Evolutionary conservation across 2,797 vertebrate genomes (phyloP), one percentile per base, ranked within the genome.

Genomic region (Pangasius djambal): DNA sequence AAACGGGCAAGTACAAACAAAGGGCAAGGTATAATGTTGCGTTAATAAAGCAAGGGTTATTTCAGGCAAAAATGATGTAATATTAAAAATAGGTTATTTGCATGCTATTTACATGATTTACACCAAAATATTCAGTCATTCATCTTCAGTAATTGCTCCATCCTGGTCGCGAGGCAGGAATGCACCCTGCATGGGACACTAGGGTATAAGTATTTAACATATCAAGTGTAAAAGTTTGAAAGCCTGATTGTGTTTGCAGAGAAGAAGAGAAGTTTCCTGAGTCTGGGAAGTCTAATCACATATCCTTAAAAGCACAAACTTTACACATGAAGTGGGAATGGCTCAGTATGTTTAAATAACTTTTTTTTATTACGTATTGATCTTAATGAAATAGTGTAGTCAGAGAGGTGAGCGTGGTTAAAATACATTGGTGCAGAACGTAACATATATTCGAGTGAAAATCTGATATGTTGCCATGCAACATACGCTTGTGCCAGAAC

Each of bases 81-180:
- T n/a, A 6, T 44, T 81, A 37, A 59, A 81, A 59, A 81, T 81
- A 83, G 57, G 37, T 83, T 63, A 65, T 65, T 65, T 83, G 63
- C 70, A 65, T 63, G 34, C 16, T 82, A 31, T 61, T 52, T 59
- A 72, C 15, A 37, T 74, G 88, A 6, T 69, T 90, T 83, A 83
- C 40, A 48, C 88, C 25, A 6, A 50, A 79, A 48, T 25, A 6
- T 86, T 83, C 84, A 88, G 5, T 28, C 18, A 15, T 22, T 69
- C 69, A 81, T 50, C 83, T 89, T 85, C 88, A 87, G 83, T 83
- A 83, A 83, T 34, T 63, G 81, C 59, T 83, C 37, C 25, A 48
- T 63, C 59, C 81, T 83, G 81, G 81, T 63, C 52, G 18, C 7
- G 4, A 83, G 12, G 37, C 25, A n/a, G 59, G 59, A 83, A 63